A percentile compares a stretch with the other conserved stretches of the same genome.
phyloP scores from a whole-genome alignment of 2,797 vertebrate genomes.

The Acipenser oxyrinchus region DNA sequence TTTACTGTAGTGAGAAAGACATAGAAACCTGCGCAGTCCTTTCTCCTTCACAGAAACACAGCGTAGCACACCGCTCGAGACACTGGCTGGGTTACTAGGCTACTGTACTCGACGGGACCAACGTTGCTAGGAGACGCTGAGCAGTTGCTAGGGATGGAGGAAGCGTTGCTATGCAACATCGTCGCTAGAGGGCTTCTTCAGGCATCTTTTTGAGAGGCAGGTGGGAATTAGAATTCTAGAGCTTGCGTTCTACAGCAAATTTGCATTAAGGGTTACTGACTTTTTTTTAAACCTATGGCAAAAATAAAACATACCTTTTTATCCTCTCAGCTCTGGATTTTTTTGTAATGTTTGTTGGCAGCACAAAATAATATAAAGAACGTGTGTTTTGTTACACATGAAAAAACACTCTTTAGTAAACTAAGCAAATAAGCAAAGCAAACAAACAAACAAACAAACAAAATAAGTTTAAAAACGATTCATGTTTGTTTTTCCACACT shows the following conservation, averaged over 20 bases:
- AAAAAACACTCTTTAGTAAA: not conserved
- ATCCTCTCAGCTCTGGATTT: constrained; percentile 5
- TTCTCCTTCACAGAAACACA: constrained; percentile 23
- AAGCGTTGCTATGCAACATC: constrained; percentile 34
- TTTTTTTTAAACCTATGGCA: not conserved
- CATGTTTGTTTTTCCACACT: too few species aligned
- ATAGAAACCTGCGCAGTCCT: constrained; percentile 19
- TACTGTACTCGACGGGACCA: constrained; percentile 34
- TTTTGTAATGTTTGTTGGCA: not conserved
- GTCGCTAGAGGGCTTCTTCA: constrained; percentile 40
- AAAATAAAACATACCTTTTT: not conserved
- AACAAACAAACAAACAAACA: too few species aligned
- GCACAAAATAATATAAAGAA: not conserved
- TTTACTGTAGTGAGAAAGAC: not conserved
- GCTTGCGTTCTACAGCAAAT: too few species aligned
- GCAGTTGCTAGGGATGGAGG: constrained; percentile 45
- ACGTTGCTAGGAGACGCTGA: constrained; percentile 59
- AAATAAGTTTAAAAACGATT: too few species aligned
- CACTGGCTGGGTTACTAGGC: constrained; percentile 43
- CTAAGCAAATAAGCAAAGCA: not conserved
- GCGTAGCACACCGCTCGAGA: constrained; percentile 22
- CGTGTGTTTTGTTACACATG: not conserved
- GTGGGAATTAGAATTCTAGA: too few species aligned
- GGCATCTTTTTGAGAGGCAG: constrained; percentile 25
- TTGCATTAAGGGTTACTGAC: too few species aligned